Evolutionary conservation across 2,113 vertebrate species (phyloP).

Genomic region (Columba livia): DNA sequence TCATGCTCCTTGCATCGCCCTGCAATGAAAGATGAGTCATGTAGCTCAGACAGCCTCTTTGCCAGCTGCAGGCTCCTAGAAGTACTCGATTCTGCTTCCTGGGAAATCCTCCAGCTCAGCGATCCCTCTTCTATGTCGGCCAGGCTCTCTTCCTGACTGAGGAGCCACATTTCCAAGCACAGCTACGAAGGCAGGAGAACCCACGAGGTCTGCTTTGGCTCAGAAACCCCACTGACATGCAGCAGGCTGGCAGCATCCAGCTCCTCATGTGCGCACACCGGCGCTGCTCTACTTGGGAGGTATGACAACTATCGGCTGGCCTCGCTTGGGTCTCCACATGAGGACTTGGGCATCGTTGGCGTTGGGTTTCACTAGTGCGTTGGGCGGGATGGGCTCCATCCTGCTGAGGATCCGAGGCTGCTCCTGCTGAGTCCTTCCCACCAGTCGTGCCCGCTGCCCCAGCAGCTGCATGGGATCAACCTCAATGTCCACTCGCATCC

Average conservation of each 20-base stretch:
- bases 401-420: constrained; percentile 92
- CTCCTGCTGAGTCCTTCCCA: constrained; percentile 92
- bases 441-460: constrained; percentile 89
- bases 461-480: constrained; percentile 91
- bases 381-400: constrained; percentile 94
- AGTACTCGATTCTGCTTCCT: constrained; percentile 35
- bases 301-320: constrained; percentile 91
- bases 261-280: neutral
- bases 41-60: constrained; percentile 52
- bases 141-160: constrained; percentile 48
- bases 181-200: constrained; percentile 66
- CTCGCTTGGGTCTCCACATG: constrained; percentile 97
- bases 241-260: constrained; percentile 32
- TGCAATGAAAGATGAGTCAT: constrained; percentile 24
- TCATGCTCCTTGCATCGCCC: constrained; percentile 27
- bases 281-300: constrained; percentile 86
- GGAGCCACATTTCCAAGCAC: constrained; percentile 35
- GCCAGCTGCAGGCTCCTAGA: constrained; percentile 31
- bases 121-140: constrained; percentile 27
- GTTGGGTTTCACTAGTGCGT: constrained; percentile 93
- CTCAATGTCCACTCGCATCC: constrained; percentile 94
- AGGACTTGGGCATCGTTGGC: constrained; percentile 98
- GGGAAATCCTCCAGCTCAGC: constrained; percentile 54
- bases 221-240: constrained; percentile 46
- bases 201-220: constrained; percentile 73